Evolutionary conservation across 2,888 invertebrate species (phyloP), one percentile per base, ranked within the genome.

Genomic region (Orchesellides sinensis): DNA sequence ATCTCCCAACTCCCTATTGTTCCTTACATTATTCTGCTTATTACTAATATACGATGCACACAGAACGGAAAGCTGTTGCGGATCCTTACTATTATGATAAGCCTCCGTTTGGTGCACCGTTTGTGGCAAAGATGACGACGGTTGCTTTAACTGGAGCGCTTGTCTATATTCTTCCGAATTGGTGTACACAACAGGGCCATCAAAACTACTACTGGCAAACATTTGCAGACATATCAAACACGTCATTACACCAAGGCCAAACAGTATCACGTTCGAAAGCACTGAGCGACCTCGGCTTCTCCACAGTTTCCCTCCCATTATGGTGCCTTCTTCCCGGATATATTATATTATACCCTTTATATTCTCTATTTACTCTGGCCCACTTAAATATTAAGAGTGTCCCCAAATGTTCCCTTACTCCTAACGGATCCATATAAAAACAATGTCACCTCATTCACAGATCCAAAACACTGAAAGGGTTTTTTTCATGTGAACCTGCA

Each of bases 221-320:
- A 83, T 74, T 80, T 83, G 83, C 5, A 83, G 59, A 45, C 74
- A 73, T 45, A 83, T 83, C 23, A 83, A 63, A 63, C 85, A 85
- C 32, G 82, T 85, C 72, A 83, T 83, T n/a, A 83, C 85, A 14
- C 85, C 85, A 40, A 84, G 35, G 5, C 85, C 85, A 65, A 85
- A 84, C 27, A 85, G 63, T 27, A 85, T 72, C n/a, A 82, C 23
- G 61, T 81, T 85, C 47, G 74, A 85, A 65, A 85, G 63, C n/a
- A 85, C 32, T 45, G 77, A 77, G 47, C 82, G 81, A 69, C 83
- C 73, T 21, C 82, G 82, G 21, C 70, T 65, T 29, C 85, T 80
- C 85, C 83, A 83, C 82, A 85, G 45, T 81, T 85, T 85, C 17
- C 73, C 69, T 27, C 61, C 77, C 77, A 78, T 78, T n/a, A 10